Conservation (phyloP, 2,888 invertebrate genomes). For the Morpho deidamia region DNA sequence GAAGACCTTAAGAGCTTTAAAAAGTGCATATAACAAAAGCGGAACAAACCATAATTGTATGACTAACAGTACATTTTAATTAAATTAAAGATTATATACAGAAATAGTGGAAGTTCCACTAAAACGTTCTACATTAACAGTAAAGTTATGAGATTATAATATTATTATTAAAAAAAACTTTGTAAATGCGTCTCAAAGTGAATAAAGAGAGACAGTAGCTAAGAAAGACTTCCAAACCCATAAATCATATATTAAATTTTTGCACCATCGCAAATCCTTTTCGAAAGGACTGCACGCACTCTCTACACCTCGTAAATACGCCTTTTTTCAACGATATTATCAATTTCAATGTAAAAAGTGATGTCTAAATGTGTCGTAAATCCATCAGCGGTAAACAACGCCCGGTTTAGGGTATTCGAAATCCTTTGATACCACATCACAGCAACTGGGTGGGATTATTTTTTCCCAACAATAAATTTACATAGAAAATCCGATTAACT, state of each 20-base stretch:
- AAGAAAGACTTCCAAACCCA: slow-evolving; percentile 21
- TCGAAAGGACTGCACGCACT: slow-evolving; percentile 24
- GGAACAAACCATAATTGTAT: not conserved
- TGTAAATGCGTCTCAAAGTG: slow-evolving; percentile 26
- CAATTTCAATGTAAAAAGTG: slow-evolving; percentile 32
- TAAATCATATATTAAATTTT: slow-evolving; percentile 35
- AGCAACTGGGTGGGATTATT: slow-evolving; percentile 51
- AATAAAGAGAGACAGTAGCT: slow-evolving; percentile 35
- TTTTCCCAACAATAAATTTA: slow-evolving; percentile 52
- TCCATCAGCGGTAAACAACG: slow-evolving; percentile 44
- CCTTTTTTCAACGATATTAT: slow-evolving; percentile 24
- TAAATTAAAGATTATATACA: slow-evolving; percentile 16
- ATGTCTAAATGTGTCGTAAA: slow-evolving; percentile 41
- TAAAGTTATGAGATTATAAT: slow-evolving; percentile 24
- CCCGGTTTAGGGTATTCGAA: slow-evolving; percentile 35
- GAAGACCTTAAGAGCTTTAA: too few relatives aligned
- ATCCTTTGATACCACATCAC: slow-evolving; percentile 29
- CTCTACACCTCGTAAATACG: slow-evolving; percentile 21
- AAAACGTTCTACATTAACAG: slow-evolving; percentile 7
- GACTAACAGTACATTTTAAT: slow-evolving; percentile 25
- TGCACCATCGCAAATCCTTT: slow-evolving; percentile 19
- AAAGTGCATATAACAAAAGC: not conserved
- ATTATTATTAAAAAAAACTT: slow-evolving; percentile 20
- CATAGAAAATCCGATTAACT: slow-evolving; percentile 65
- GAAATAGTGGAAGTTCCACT: not conserved